Evolutionary conservation across 2,888 invertebrate species (phyloP).

Genomic region (Phortica okadai): DNA sequence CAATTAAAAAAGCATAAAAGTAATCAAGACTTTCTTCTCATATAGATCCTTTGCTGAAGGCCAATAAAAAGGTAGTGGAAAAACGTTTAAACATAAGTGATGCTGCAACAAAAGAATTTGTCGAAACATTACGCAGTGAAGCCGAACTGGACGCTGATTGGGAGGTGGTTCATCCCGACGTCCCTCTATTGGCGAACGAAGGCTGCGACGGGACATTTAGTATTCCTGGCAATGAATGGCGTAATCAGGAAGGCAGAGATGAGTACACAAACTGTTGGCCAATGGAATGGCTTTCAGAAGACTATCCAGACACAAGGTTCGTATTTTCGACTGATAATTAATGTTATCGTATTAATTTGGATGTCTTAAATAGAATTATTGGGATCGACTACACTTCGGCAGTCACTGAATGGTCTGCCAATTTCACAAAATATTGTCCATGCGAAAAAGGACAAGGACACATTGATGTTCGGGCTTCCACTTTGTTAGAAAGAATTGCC

Average conservation of each 20-base stretch:
- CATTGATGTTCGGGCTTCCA: constrained; percentile 82
- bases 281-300: constrained; percentile 93
- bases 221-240: constrained; percentile 75
- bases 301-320: constrained; percentile 82
- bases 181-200: constrained; percentile 70
- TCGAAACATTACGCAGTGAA: constrained; percentile 71
- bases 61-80: constrained; percentile 59
- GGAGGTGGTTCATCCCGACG: constrained; percentile 76
- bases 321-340: not conserved
- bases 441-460: constrained; percentile 79
- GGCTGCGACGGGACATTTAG: constrained; percentile 77
- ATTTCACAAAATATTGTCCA: constrained; percentile 76
- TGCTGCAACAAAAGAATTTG: constrained; percentile 75
- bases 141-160: constrained; percentile 74
- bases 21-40: too few species aligned
- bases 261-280: constrained; percentile 91
- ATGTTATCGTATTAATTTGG: not conserved
- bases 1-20: too few species aligned
- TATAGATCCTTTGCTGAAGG: constrained; percentile 61
- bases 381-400: constrained; percentile 93
- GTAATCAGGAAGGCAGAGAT: constrained; percentile 70
- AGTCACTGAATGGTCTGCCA: constrained; percentile 88
- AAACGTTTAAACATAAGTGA: constrained; percentile 73
- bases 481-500: constrained; percentile 82
- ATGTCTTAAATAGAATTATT: constrained; percentile 78